Conservation (phyloP, 2,888 invertebrate genomes). For the Leptinotarsa juncta region DNA sequence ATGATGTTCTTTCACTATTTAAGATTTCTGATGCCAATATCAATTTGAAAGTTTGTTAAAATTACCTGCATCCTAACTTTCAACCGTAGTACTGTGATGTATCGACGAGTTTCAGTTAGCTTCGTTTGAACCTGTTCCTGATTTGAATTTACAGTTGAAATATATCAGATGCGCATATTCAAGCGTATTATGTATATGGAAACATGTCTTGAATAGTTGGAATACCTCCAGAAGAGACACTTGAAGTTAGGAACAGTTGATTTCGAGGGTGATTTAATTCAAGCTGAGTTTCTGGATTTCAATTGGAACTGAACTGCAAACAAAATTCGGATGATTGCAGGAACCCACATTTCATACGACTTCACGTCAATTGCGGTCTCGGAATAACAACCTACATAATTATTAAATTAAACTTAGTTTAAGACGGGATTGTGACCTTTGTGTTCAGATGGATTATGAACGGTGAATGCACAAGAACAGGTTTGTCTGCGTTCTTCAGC, state of each 20-base stretch:
- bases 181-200: conserved; percentile 19
- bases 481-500: background rate
- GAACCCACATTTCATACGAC: conserved; percentile 32
- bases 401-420: conserved; percentile 22
- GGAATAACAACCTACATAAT: conserved; percentile 29
- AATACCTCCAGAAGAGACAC: conserved; percentile 30
- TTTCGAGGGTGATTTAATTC: conserved; percentile 35
- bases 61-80: too few species aligned
- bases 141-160: conserved; percentile 19
- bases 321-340: conserved; percentile 31
- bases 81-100: background rate
- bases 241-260: conserved; percentile 33
- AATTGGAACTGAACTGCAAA: conserved; percentile 29
- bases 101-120: conserved; percentile 5
- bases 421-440: background rate
- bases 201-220: conserved; percentile 27
- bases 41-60: too few species aligned
- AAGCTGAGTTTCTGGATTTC: conserved; percentile 25
- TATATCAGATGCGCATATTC: conserved; percentile 13
- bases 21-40: too few species aligned
- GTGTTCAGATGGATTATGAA: conserved; percentile 6
- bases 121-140: conserved; percentile 3
- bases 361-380: conserved; percentile 19
- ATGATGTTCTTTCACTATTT: background rate
- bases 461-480: background rate